A percentile compares a stretch with the other conserved stretches of the same genome.
phyloP scores from a whole-genome alignment of 92 coral and sea anemone species.

The Bergia sp. region DNA sequence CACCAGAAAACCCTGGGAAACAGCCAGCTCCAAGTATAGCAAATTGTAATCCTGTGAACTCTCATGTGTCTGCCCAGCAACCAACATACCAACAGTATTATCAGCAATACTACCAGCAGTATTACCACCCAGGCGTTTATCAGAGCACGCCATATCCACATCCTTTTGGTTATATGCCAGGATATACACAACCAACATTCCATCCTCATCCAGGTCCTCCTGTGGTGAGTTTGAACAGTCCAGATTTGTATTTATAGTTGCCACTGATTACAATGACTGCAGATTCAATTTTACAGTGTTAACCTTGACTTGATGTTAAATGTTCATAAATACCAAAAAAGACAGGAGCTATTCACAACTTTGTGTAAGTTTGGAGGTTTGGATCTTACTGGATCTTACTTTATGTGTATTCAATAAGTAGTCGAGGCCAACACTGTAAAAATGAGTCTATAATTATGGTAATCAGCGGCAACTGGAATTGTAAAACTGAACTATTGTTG shows the following conservation, averaged over 20 bases:
- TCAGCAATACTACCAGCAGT: conserved; percentile 68
- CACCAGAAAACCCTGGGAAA: conserved; percentile 52
- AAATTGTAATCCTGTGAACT: conserved; percentile 37
- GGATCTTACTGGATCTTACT: too few species aligned
- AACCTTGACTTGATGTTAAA: too few species aligned
- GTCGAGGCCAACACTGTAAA: too few species aligned
- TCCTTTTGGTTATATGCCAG: conserved; percentile 55
- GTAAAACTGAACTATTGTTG: too few species aligned
- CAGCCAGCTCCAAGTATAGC: conserved; percentile 30
- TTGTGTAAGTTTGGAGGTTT: too few species aligned
- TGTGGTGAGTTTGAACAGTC: conserved; percentile 4
- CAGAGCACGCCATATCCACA: conserved; percentile 46
- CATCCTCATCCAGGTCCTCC: conserved; percentile 8
- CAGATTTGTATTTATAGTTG: background rate
- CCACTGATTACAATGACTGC: too few species aligned
- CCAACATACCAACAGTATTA: conserved; percentile 76
- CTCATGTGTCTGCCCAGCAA: conserved; percentile 32
- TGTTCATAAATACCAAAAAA: too few species aligned
- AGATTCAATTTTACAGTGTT: too few species aligned
- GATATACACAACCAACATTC: conserved; percentile 46
- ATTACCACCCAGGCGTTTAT: conserved; percentile 42
- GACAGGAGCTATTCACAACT: too few species aligned
- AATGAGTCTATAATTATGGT: too few species aligned
- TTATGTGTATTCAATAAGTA: too few species aligned
- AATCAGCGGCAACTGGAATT: too few species aligned